Evolutionary conservation across 2,113 vertebrate species (phyloP).

Genomic region (Microcebus tavaratra): DNA sequence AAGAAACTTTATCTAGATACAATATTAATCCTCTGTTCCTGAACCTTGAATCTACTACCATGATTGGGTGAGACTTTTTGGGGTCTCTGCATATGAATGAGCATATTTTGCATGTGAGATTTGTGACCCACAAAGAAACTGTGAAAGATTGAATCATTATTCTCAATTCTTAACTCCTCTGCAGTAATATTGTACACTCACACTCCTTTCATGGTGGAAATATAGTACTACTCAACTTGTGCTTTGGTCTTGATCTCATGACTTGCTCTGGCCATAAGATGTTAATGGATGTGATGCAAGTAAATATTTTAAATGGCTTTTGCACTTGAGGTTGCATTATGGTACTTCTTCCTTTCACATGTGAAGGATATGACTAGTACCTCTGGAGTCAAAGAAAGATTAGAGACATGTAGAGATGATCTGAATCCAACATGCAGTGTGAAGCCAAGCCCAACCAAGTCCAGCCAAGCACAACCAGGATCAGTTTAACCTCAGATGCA

Average conservation of each 20-base stretch:
- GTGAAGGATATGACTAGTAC: not conserved
- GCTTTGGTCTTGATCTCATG: not conserved
- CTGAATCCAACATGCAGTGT: not conserved
- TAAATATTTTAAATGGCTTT: not conserved
- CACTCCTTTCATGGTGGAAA: not conserved
- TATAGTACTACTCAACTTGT: not conserved
- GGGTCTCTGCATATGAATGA: not conserved
- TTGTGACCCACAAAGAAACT: not conserved
- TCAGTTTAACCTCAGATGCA: not conserved
- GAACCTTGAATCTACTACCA: not conserved
- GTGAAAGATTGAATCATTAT: not conserved
- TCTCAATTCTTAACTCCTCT: not conserved
- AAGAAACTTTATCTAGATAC: not conserved
- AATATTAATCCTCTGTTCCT: not conserved
- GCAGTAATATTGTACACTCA: not conserved
- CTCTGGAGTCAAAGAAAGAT: not conserved
- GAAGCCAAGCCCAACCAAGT: not conserved
- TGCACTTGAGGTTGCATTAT: not conserved
- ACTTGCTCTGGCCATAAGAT: not conserved
- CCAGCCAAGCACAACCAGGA: not conserved
- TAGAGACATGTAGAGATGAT: not conserved
- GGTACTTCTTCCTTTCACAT: not conserved
- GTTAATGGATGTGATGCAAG: not conserved
- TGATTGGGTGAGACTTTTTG: not conserved
- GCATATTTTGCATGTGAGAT: not conserved